phyloP scores from a whole-genome alignment of 2,797 vertebrate species.

The Neoniphon sammara region DNA sequence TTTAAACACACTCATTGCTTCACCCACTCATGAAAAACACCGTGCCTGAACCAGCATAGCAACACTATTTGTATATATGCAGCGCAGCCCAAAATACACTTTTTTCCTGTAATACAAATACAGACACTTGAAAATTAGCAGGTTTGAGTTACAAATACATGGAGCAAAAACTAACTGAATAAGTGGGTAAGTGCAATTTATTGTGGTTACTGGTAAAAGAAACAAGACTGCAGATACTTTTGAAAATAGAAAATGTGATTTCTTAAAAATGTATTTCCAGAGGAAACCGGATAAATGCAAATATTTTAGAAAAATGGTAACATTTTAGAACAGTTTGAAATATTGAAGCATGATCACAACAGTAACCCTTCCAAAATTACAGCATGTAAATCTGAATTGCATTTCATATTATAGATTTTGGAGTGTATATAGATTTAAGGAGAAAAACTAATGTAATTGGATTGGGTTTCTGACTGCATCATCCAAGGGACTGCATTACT shows the following conservation, averaged over 20 bases:
- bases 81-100: slow-evolving; percentile 35
- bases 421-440: not conserved
- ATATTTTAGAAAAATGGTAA: no score
- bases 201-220: not conserved
- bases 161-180: not conserved
- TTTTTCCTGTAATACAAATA: not conserved
- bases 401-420: no score
- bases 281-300: no score
- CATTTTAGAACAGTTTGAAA: no score
- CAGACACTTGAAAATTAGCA: not conserved
- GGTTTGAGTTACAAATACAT: not conserved
- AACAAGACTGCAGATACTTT: not conserved
- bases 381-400: not conserved
- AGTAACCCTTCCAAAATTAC: not conserved
- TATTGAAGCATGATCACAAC: no score
- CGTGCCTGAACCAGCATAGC: slow-evolving; percentile 39
- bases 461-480: no score
- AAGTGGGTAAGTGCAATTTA: not conserved
- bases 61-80: slow-evolving; percentile 32
- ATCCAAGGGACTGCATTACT: no score
- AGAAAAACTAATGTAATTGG: not conserved
- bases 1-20: slow-evolving; percentile 64
- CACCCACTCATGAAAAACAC: slow-evolving; percentile 40
- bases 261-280: no score
- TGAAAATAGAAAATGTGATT: not conserved